Conservation (phyloP, 53 echinoderm and acorn worm genomes). For the Hippasteria phrygiana region DNA sequence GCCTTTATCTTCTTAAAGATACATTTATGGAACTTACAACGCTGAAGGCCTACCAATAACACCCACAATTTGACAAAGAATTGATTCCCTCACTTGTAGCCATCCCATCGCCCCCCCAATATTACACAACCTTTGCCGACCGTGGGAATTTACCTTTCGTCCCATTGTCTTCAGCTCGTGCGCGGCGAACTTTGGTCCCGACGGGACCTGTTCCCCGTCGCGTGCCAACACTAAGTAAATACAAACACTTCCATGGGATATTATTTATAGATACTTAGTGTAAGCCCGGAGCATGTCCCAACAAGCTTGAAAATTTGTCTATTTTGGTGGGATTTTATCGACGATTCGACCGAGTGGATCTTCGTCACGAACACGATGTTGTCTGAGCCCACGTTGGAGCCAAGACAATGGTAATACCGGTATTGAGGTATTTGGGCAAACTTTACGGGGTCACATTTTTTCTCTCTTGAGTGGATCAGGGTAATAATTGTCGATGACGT, state of each 20-base stretch:
- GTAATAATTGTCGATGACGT: background rate
- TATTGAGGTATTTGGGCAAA: background rate
- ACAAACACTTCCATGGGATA: background rate
- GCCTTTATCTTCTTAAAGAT: too few species aligned
- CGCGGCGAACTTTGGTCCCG: conserved; percentile 34
- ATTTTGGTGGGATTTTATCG: background rate
- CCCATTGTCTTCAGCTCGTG: background rate
- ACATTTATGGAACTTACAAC: background rate
- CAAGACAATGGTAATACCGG: conserved; percentile 1
- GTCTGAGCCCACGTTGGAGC: background rate
- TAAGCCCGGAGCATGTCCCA: background rate
- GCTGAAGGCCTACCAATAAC: background rate
- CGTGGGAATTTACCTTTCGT: background rate
- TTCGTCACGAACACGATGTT: background rate
- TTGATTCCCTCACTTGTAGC: background rate
- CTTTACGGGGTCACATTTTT: background rate
- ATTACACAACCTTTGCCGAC: conserved; percentile 34
- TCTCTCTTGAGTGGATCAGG: background rate
- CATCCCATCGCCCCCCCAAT: background rate
- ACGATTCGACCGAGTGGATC: background rate
- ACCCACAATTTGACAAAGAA: background rate
- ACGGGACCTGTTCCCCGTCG: conserved; percentile 11
- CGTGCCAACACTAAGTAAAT: conserved; percentile 38
- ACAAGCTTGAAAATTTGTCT: conserved; percentile 7
- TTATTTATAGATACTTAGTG: background rate